Evolutionary conservation across 1,140 invertebrate genomes (phyloP).

Genomic region (Drosophila fuyamai): DNA sequence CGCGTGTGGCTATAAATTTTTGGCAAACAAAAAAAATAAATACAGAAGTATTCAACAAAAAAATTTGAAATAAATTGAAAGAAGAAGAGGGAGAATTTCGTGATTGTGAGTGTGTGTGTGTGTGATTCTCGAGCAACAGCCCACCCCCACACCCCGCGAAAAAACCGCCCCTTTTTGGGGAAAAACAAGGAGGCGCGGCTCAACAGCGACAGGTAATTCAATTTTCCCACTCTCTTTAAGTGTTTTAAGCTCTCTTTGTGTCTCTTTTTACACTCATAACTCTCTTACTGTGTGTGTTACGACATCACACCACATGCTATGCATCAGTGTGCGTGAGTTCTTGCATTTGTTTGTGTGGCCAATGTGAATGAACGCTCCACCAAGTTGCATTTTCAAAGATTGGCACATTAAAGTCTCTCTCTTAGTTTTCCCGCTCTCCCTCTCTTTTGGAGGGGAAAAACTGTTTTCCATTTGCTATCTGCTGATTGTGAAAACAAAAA

Average conservation of each 20-base stretch:
- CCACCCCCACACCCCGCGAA: not conserved
- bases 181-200: constrained; percentile 72
- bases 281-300: constrained; percentile 45
- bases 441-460: constrained; percentile 51
- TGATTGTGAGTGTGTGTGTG: constrained; percentile 10
- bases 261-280: constrained; percentile 15
- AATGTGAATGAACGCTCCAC: constrained; percentile 78
- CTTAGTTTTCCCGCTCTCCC: constrained; percentile 12
- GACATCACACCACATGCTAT: constrained; percentile 66
- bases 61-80: constrained; percentile 41
- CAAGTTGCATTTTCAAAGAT: constrained; percentile 54
- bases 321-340: constrained; percentile 1
- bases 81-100: constrained; percentile 21
- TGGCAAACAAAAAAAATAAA: constrained; percentile 44
- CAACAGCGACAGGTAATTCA: constrained; percentile 56
- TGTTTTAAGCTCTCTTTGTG: not conserved
- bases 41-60: constrained; percentile 39
- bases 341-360: constrained; percentile 10
- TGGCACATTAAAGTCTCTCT: constrained; percentile 29
- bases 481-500: constrained; percentile 72
- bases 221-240: not conserved
- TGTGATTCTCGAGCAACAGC: constrained; percentile 45
- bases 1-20: constrained; percentile 78
- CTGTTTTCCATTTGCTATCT: constrained; percentile 55
- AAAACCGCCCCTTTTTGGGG: constrained; percentile 14